These are phyloP conservation scores for Takifugu ocellatus DNA, from an alignment of 2,797 vertebrate species.

Conservation along the genomic window DNA sequence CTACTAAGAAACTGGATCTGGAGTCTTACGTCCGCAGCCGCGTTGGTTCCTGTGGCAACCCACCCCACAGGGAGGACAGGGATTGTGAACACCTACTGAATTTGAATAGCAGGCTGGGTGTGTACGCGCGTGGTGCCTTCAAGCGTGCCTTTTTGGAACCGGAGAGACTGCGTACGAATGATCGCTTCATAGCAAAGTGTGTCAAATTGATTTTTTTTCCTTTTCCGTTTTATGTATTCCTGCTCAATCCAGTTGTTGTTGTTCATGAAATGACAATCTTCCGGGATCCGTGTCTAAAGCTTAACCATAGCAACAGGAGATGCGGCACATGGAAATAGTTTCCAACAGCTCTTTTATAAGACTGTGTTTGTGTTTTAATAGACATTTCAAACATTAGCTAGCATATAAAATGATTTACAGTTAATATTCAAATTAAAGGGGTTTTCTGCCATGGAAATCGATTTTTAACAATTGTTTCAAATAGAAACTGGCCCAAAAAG, in stretches of 20 bases:
- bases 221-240: conserved; percentile 1
- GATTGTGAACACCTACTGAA: conserved; percentile 14
- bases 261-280: conserved; percentile 2
- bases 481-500: too few relatives aligned
- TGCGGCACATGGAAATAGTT: too few relatives aligned
- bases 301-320: neutral
- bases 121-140: neutral
- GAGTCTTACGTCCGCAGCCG: conserved; percentile 30
- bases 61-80: conserved; percentile 1
- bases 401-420: too few relatives aligned
- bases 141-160: conserved; percentile 2
- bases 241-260: neutral
- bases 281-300: neutral
- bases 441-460: neutral
- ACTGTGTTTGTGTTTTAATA: neutral
- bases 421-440: too few relatives aligned
- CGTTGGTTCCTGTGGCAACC: conserved; percentile 31
- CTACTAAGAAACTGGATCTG: conserved; percentile 72
- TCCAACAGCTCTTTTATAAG: neutral
- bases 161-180: conserved; percentile 1
- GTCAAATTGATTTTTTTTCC: neutral
- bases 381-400: neutral
- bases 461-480: too few relatives aligned
- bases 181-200: neutral
- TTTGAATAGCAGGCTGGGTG: conserved; percentile 5